Evolutionary conservation across 2,113 vertebrate genomes (phyloP).

Genomic region (Phodopus roborovskii): DNA sequence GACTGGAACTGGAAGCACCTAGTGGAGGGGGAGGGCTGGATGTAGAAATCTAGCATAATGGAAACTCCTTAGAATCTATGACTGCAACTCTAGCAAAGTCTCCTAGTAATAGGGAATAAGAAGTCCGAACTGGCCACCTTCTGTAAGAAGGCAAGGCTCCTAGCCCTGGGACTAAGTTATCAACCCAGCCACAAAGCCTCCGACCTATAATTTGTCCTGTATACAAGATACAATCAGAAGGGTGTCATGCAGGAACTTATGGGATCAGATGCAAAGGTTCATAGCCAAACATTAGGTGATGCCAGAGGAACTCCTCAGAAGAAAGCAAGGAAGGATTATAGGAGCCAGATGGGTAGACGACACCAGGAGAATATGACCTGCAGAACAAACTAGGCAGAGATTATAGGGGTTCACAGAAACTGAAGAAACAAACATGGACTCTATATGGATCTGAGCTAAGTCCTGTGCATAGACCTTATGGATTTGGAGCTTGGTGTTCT

Average conservation of each 20-base stretch:
- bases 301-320: neutral
- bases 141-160: neutral
- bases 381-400: neutral
- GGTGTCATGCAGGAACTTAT: neutral
- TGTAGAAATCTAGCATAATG: neutral
- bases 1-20: neutral
- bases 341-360: neutral
- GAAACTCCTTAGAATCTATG: neutral
- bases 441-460: neutral
- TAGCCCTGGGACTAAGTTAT: neutral
- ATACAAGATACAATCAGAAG: neutral
- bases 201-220: neutral
- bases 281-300: neutral
- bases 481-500: neutral
- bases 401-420: neutral
- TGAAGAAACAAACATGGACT: neutral
- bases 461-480: neutral
- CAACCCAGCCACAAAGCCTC: neutral
- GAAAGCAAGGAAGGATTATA: neutral
- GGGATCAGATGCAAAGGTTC: neutral
- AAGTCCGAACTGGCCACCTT: neutral
- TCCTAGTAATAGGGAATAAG: neutral
- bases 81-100: neutral
- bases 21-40: neutral
- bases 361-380: neutral